Evolutionary conservation across 2,113 vertebrate genomes (phyloP).

Genomic region (Macrotus californicus): DNA sequence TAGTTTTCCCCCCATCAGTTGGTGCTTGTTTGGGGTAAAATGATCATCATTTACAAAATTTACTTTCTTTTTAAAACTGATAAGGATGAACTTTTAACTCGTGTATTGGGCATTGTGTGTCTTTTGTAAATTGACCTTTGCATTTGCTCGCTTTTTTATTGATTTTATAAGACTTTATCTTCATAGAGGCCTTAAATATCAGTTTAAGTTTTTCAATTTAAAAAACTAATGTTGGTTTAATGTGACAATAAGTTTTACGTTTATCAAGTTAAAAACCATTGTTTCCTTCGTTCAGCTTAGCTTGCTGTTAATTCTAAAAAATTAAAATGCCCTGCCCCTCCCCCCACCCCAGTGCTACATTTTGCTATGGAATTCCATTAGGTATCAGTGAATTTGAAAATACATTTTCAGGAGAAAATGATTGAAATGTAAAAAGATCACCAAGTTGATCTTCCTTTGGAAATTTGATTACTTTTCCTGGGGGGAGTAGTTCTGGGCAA

Average conservation of each 20-base stretch:
- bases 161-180: conserved; percentile 11
- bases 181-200: background rate
- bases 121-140: background rate
- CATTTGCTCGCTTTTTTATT: background rate
- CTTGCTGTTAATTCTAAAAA: conserved; percentile 7
- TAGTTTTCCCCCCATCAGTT: background rate
- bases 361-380: background rate
- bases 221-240: background rate
- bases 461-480: conserved; percentile 2
- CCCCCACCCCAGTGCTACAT: background rate
- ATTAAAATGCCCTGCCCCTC: background rate
- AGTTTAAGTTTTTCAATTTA: background rate
- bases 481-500: background rate
- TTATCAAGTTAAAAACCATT: background rate
- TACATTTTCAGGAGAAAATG: background rate
- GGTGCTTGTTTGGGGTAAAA: background rate
- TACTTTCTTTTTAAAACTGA: background rate
- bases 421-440: conserved; percentile 2
- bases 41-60: background rate
- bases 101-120: background rate
- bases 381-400: background rate
- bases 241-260: background rate
- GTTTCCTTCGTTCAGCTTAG: conserved; percentile 4
- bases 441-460: background rate
- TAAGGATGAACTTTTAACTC: background rate